A percentile compares a stretch with the other conserved stretches of the same genome.
Evolutionary conservation across 2,113 vertebrate species (phyloP).

Genomic region (Dinomys branickii): DNA sequence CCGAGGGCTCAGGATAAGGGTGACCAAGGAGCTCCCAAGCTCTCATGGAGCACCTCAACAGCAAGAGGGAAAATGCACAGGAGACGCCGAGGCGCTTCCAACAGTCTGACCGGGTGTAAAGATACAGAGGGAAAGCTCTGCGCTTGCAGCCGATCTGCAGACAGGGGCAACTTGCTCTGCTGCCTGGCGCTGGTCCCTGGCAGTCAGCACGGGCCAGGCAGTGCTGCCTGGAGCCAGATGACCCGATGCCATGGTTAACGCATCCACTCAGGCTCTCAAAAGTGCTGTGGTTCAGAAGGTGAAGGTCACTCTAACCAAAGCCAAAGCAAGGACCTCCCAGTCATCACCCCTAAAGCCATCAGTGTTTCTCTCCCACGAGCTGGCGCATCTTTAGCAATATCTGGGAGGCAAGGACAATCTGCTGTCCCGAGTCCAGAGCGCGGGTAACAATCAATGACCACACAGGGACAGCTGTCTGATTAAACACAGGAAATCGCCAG

Average conservation of each 20-base stretch:
- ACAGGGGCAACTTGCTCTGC: accelerated
- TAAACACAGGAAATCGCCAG: accelerated
- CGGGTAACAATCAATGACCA: accelerated
- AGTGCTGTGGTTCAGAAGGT: neutral
- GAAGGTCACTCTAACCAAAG: neutral
- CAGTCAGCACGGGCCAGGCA: accelerated
- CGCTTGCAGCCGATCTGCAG: accelerated
- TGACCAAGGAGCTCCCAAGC: accelerated
- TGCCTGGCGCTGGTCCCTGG: neutral
- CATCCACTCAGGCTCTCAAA: neutral
- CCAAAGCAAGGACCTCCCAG: neutral
- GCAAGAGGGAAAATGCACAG: neutral
- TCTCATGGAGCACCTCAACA: accelerated
- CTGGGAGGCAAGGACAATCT: accelerated
- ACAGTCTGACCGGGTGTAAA: neutral
- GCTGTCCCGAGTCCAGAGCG: neutral
- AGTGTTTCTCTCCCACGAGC: accelerated
- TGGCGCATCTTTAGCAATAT: accelerated
- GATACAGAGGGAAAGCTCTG: accelerated
- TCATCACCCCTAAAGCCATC: neutral
- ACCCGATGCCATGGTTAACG: accelerated
- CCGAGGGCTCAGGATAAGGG: neutral
- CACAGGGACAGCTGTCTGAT: accelerated
- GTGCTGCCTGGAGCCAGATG: neutral
- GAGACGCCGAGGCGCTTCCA: accelerated